phyloP scores from a whole-genome alignment of 2,888 invertebrate genomes.

The Dynastes hyllus region DNA sequence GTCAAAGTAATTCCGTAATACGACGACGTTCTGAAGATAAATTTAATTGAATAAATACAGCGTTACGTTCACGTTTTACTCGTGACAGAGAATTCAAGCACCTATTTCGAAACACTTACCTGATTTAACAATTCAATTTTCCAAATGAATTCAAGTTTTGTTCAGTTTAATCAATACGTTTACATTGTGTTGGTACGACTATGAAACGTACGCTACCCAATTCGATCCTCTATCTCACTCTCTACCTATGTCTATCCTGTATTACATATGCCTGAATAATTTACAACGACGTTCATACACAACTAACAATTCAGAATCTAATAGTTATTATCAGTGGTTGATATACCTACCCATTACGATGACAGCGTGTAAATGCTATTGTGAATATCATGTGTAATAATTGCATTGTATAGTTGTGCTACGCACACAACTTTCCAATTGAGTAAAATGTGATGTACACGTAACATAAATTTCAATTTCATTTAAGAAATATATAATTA shows the following conservation, averaged over 20 bases:
- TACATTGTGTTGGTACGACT: constrained; percentile 5
- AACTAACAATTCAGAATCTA: background rate
- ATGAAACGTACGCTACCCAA: background rate
- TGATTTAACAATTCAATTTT: constrained; percentile 46
- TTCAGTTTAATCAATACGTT: constrained; percentile 38
- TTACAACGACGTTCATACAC: background rate
- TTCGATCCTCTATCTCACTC: background rate
- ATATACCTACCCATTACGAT: background rate
- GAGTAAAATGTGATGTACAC: background rate
- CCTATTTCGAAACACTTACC: constrained; percentile 44
- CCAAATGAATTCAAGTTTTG: constrained; percentile 42
- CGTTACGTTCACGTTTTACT: constrained; percentile 25
- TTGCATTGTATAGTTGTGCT: background rate
- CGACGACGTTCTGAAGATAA: constrained; percentile 14
- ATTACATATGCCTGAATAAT: background rate
- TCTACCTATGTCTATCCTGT: background rate
- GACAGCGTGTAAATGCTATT: background rate
- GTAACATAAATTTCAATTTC: background rate
- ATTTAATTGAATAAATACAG: constrained; percentile 34
- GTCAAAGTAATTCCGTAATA: constrained; percentile 33
- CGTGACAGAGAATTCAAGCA: constrained; percentile 19
- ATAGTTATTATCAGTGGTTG: background rate
- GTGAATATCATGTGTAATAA: background rate
- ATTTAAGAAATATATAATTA: no score
- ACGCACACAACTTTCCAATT: background rate